These are phyloP conservation scores for Tenodera sinensis DNA, from an alignment of 2,888 invertebrate genomes.

Conservation along the genomic window DNA sequence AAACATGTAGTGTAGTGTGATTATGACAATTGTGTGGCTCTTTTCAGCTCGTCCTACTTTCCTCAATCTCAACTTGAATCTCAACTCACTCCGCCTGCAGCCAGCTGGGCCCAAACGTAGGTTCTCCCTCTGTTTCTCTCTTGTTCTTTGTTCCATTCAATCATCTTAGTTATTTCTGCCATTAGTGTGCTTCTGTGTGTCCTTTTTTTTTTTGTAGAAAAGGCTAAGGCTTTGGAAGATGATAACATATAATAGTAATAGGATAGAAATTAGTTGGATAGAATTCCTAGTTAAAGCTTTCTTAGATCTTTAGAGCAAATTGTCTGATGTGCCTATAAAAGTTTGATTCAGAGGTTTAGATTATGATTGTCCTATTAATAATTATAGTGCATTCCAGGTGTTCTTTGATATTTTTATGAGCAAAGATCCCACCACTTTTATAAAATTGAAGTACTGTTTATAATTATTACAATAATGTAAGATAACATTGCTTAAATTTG, in stretches of 20 bases:
- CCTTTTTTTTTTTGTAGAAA: background rate
- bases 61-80: constrained; percentile 94
- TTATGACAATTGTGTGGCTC: constrained; percentile 34
- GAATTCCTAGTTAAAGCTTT: too few species aligned
- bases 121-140: constrained; percentile 48
- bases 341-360: too few species aligned
- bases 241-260: background rate
- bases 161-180: background rate
- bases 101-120: constrained; percentile 80
- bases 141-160: constrained; percentile 31
- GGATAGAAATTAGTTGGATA: too few species aligned
- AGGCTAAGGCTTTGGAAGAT: background rate
- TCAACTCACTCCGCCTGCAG: constrained; percentile 85
- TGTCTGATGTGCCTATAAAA: too few species aligned
- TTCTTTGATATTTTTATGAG: too few species aligned
- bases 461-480: too few species aligned
- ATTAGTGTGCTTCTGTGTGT: background rate
- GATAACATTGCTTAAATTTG: too few species aligned
- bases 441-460: too few species aligned
- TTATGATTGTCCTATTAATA: too few species aligned
- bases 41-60: constrained; percentile 96
- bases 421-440: too few species aligned
- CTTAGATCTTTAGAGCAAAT: too few species aligned
- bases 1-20: background rate
- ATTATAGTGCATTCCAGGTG: too few species aligned